Conservation (phyloP, 2,888 invertebrate genomes). For the Colostygia pectinataria region DNA sequence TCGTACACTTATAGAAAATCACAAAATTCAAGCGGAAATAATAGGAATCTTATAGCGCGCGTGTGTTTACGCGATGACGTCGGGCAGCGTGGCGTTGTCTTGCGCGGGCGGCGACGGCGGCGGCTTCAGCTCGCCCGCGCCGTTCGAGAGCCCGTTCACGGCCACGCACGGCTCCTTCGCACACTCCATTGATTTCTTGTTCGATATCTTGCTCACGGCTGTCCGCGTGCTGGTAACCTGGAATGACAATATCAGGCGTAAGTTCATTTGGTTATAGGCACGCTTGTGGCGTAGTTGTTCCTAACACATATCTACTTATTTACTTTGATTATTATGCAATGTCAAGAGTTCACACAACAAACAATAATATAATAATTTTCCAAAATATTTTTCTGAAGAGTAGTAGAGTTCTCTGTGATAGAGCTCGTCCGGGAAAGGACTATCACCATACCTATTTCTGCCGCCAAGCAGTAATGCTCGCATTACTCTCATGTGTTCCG, state of each 20-base stretch:
- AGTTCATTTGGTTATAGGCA: no score
- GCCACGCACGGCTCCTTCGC: constrained; percentile 34
- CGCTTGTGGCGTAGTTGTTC: no score
- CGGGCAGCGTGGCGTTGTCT: constrained; percentile 70
- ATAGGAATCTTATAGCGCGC: constrained; percentile 61
- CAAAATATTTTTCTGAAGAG: neutral
- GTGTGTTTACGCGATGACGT: constrained; percentile 70
- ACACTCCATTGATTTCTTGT: constrained; percentile 40
- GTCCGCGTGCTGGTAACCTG: constrained; percentile 43
- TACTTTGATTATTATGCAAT: no score
- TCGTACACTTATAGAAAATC: constrained; percentile 81
- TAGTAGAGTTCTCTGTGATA: no score
- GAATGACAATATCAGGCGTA: neutral
- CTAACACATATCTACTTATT: no score
- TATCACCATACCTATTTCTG: no score
- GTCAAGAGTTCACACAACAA: no score
- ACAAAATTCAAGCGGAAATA: constrained; percentile 82
- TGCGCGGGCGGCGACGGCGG: constrained; percentile 77
- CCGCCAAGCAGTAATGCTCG: no score
- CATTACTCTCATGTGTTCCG: no score
- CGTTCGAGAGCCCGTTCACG: constrained; percentile 43
- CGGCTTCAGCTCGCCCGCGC: constrained; percentile 58
- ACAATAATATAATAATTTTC: no score
- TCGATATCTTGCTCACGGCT: constrained; percentile 49
- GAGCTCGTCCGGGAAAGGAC: no score